phyloP scores from a whole-genome alignment of 2,797 vertebrate genomes.

The Todus mexicanus region DNA sequence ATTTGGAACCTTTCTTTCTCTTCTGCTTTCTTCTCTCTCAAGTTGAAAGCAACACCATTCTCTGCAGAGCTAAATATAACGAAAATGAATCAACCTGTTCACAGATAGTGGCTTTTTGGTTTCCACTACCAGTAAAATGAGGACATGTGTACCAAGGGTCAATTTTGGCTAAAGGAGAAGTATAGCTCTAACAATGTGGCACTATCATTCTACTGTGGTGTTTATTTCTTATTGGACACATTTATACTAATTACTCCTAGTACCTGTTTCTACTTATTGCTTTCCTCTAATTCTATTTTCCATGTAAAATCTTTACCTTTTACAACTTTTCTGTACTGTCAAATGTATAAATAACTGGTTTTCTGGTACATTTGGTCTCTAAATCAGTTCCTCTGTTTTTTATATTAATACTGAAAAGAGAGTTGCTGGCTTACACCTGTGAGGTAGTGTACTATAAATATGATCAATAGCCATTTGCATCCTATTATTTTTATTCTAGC shows the following conservation, averaged over 20 bases:
- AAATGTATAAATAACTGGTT: not conserved
- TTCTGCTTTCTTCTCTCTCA: not conserved
- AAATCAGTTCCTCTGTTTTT: not conserved
- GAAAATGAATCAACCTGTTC: not conserved
- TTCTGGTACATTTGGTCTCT: not conserved
- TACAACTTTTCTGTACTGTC: not conserved
- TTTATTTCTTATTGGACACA: not conserved
- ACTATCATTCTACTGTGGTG: not conserved
- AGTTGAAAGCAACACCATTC: not conserved
- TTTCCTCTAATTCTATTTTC: not conserved
- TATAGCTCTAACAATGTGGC: not conserved
- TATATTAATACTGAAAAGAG: not conserved
- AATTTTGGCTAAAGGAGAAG: not conserved
- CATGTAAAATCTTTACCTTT: not conserved
- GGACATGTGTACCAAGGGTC: not conserved
- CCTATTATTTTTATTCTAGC: constrained; percentile 1
- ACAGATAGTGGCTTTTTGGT: not conserved
- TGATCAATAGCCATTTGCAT: constrained; percentile 17
- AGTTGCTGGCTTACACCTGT: not conserved
- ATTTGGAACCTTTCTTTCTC: not conserved
- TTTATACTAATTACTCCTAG: not conserved
- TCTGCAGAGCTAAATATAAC: not conserved
- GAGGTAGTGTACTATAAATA: not conserved
- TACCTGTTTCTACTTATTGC: not conserved
- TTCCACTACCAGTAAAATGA: not conserved